Evolutionary conservation across 2,113 vertebrate genomes (phyloP).

Genomic region (Thymallus thymallus): DNA sequence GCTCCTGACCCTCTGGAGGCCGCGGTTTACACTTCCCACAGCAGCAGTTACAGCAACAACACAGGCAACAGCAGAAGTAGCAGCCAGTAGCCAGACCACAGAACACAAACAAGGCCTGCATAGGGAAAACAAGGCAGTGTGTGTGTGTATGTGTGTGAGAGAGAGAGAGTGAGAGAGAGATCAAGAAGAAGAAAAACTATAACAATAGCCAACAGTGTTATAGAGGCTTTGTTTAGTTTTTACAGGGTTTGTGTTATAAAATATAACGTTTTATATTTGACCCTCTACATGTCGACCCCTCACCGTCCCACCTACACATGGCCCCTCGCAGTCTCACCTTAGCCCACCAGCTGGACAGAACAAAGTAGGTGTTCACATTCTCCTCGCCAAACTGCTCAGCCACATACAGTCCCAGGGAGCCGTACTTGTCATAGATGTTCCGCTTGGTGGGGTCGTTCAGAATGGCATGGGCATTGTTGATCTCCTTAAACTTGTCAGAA

Average conservation of each 20-base stretch:
- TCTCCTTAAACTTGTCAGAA: conserved; percentile 97
- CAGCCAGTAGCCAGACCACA: conserved; percentile 95
- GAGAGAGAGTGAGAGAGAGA: background rate
- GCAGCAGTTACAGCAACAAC: conserved; percentile 99
- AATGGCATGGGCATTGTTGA: conserved; percentile 96
- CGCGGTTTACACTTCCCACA: conserved; percentile 96
- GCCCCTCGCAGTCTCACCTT: conserved; percentile 78
- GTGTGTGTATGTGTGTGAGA: background rate
- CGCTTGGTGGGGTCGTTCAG: conserved; percentile 93
- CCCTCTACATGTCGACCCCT: no score
- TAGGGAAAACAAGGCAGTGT: background rate
- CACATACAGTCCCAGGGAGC: conserved; percentile 95
- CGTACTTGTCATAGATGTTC: conserved; percentile 98
- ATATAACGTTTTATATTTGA: no score
- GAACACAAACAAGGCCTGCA: conserved; percentile 90
- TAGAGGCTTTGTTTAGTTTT: no score
- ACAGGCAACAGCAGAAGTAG: conserved; percentile 99
- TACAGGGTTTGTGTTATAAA: no score
- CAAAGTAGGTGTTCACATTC: conserved; percentile 99
- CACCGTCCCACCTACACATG: no score
- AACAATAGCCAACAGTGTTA: background rate
- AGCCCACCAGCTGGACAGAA: conserved; percentile 99
- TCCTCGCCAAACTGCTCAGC: conserved; percentile 98
- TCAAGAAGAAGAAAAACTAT: background rate
- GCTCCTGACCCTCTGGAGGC: conserved; percentile 87